phyloP scores from a whole-genome alignment of 2,797 vertebrate genomes.

The Paratrypauchen microcephalus region DNA sequence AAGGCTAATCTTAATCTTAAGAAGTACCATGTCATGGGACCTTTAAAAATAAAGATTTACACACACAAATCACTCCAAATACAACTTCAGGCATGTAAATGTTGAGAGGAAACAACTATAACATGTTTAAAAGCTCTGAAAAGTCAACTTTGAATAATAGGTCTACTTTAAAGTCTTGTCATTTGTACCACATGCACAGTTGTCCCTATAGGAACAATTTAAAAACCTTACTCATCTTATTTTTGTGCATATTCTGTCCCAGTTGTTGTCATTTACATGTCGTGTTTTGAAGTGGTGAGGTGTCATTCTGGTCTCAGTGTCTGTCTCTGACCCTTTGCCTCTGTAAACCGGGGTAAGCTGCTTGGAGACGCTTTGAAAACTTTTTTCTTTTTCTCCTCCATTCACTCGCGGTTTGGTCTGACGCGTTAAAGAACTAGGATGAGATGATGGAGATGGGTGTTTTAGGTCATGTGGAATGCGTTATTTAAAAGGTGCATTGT shows the following conservation, averaged over 20 bases:
- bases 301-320: slow-evolving; percentile 48
- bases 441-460: slow-evolving; percentile 54
- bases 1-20: too few species aligned
- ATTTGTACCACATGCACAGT: too few species aligned
- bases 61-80: too few species aligned
- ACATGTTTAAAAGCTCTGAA: too few species aligned
- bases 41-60: too few species aligned
- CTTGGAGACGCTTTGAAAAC: slow-evolving; percentile 61
- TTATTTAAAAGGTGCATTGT: slow-evolving; percentile 42
- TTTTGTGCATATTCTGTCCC: not conserved
- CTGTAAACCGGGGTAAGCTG: slow-evolving; percentile 58
- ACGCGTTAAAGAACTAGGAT: slow-evolving; percentile 54
- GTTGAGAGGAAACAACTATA: too few species aligned
- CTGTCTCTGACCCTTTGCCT: slow-evolving; percentile 59
- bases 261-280: not conserved
- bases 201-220: too few species aligned
- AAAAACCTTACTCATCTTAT: too few species aligned
- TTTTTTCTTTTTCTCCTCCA: slow-evolving; percentile 58
- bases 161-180: too few species aligned
- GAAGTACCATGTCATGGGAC: too few species aligned
- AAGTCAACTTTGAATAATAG: too few species aligned
- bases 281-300: slow-evolving; percentile 28
- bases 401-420: slow-evolving; percentile 55
- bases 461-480: slow-evolving; percentile 72
- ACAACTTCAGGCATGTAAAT: too few species aligned